A percentile compares a stretch with the other conserved stretches of the same genome.
Conservation (phyloP, 2,888 invertebrate species). For the Spicauda simplicius region DNA sequence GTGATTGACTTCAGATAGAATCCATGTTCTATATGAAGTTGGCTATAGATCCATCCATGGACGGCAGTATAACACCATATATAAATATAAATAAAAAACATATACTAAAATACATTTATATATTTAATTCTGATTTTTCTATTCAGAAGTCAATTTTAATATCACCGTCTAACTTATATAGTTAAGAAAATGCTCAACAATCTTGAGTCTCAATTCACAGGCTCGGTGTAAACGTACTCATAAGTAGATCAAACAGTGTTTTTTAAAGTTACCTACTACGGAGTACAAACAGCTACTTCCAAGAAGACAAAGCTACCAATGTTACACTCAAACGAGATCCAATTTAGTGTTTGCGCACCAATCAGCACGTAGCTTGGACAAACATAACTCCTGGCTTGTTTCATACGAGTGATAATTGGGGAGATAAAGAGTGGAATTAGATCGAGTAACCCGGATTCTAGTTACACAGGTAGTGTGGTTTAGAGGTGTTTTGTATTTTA, state of each 20-base stretch:
- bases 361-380: conserved; percentile 52
- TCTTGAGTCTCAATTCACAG: neutral
- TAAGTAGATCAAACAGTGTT: conserved; percentile 23
- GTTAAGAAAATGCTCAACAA: neutral
- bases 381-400: conserved; percentile 56
- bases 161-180: neutral
- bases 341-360: conserved; percentile 57
- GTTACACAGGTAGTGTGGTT: neutral
- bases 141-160: too few relatives aligned
- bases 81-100: too few relatives aligned
- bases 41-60: too few relatives aligned
- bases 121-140: too few relatives aligned
- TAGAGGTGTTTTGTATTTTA: neutral
- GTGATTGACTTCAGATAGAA: too few relatives aligned
- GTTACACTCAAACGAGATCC: conserved; percentile 63
- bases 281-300: conserved; percentile 46
- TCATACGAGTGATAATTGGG: conserved; percentile 62
- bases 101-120: too few relatives aligned
- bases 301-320: conserved; percentile 65
- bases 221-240: conserved; percentile 14
- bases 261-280: conserved; percentile 15
- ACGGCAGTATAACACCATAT: too few relatives aligned
- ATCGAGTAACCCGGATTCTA: conserved; percentile 40
- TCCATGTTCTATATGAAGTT: too few relatives aligned
- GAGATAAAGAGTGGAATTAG: conserved; percentile 71